Base-by-base conservation (phyloP, 2,113 vertebrate species). In the Junco hyemalis region DNA sequence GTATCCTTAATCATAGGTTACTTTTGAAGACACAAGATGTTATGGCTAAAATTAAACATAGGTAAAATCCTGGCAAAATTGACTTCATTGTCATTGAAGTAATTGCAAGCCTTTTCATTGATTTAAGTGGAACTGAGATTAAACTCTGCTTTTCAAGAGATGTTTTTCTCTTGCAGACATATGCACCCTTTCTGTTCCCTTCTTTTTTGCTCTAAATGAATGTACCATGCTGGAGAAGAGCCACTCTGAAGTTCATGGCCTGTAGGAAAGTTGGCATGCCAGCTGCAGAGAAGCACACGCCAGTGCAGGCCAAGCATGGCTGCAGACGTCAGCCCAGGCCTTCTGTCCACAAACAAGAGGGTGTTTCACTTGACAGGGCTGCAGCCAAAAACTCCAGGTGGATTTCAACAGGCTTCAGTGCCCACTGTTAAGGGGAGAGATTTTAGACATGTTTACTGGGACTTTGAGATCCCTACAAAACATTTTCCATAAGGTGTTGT, bases 401-500 rank as follows among this genome's bases (percentile, higher is more conserved):
- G 86, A 69, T 90, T 92, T 84, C 72, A 93, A 57, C 53, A 80
- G 69, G 53, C 57, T 82, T 81, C 65, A 65, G 7, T 51, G 83
- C 38, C 56, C 33, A 24, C 14, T 38, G 44, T 65, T 79, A 61
- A 56, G 51, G 69, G n/a, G 35, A 83, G 54, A 40, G 21, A 47
- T 71, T 89, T 84, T 45, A 73, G 38, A 45, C 15, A 4, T 51
- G 61, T 54, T 86, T 92, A 45, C 68, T 25, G 82, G 70, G 45
- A 31, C 35, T 93, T 81, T 82, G 0, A 61, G 57, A 31, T 76
- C 65, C 9, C 3, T 18, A 21, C 40, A 79, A 73, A 53, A 33
- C 4, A 19, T 53, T 87, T 95, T 81, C 33, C 0, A 0, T 71
- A 25, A 38, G 61, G 57, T 0, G 0, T 11, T 28, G 36, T 29